Base-by-base conservation (phyloP, 2,113 vertebrate genomes). In the Terrapene triunguis region DNA sequence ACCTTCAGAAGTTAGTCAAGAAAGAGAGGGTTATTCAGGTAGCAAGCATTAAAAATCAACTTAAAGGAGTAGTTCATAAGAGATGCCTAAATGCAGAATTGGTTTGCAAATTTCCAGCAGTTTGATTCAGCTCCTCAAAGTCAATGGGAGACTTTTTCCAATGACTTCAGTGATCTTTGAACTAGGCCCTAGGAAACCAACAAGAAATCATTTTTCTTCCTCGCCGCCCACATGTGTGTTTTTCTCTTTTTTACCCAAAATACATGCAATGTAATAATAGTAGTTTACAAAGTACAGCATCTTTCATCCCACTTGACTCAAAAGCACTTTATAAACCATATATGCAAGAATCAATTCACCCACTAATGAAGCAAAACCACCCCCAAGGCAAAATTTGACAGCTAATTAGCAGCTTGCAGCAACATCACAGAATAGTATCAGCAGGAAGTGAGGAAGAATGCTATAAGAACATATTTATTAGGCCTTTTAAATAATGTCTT, bases 371-470 rank as follows among this genome's bases (percentile, higher is more conserved):
- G 53, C n/a, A n/a, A 48, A 82, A 32, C 17, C 55, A 82, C 1
- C 54, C 47, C 54, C 42, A 83, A 95, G 85, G 91, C 86, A 42
- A 80, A 92, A 47, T n/a, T 8, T 3, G 7, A 47, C 38, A 27
- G 11, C n/a, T 62, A 80, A 72, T 47, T 24, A 32, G 62, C 35
- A 69, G 24, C 16, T 80, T 62, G 48, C 2, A 17, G 55, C 76
- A 95, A 57, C 88, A 0, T 29, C 17, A 69, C 8, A 65, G n/a
- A n/a, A 79, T 12, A 51, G 72, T 57, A 84, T 2, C 8, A 1
- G 57, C 57, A 1, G 11, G 17, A 7, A 2, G 1, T 1, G 2
- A 0, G 3, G 14, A 11, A 50, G 9, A 22, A 29, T 19, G 53
- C 8, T n/a, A 17, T 24, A 44, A 88, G 13, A 19, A 54, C 16